phyloP scores from a whole-genome alignment of 2,888 invertebrate genomes.

The Lumbricus terrestris region DNA sequence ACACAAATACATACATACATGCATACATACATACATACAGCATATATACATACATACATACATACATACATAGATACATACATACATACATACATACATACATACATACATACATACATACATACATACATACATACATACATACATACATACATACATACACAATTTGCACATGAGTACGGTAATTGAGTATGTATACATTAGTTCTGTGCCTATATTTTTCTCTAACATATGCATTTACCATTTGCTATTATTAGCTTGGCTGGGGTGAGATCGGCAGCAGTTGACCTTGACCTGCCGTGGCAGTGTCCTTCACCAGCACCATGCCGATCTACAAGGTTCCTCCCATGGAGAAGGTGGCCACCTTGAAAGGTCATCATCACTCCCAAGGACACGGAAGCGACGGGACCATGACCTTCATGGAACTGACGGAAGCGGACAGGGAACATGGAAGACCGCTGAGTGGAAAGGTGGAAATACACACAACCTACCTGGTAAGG shows the following conservation, averaged over 20 bases:
- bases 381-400: neutral
- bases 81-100: too few species aligned
- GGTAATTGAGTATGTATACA: too few species aligned
- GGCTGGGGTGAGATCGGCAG: too few species aligned
- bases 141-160: too few species aligned
- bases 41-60: too few species aligned
- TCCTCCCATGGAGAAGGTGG: neutral
- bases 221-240: neutral
- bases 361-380: neutral
- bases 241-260: neutral
- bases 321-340: constrained; percentile 3
- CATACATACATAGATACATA: too few species aligned
- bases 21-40: too few species aligned
- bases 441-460: neutral
- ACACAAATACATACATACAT: too few species aligned
- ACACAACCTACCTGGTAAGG: neutral
- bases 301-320: neutral
- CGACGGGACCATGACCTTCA: neutral
- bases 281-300: neutral
- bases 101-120: too few species aligned
- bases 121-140: too few species aligned
- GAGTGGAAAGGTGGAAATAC: neutral
- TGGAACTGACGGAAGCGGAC: constrained; percentile 17
- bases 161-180: too few species aligned
- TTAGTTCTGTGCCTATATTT: too few species aligned